Conservation (phyloP, 1,140 invertebrate species). For the Wiebesia pumilae region DNA sequence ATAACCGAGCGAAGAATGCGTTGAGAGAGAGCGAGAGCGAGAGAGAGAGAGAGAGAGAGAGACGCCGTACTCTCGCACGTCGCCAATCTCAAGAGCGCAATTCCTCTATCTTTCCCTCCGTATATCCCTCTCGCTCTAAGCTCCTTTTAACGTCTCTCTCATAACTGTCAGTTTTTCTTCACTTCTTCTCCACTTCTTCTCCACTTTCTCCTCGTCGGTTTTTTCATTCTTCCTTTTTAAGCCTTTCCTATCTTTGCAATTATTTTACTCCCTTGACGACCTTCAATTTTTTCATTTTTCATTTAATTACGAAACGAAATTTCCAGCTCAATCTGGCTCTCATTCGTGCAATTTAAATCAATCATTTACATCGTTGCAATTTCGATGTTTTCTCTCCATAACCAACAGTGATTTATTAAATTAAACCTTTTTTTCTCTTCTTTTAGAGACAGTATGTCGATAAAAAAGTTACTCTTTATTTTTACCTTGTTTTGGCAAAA, state of each 20-base stretch:
- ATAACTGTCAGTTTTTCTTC: neutral
- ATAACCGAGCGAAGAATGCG: constrained; percentile 8
- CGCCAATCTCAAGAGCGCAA: constrained; percentile 10
- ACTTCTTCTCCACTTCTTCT: neutral
- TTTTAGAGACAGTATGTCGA: no score
- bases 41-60: neutral
- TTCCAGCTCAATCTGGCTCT: no score
- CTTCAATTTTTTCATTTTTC: neutral
- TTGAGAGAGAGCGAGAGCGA: neutral
- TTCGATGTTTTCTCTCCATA: no score
- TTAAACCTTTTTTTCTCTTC: no score
- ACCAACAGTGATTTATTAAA: no score
- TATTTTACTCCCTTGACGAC: neutral
- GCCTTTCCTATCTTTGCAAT: neutral
- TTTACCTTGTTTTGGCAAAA: no score
- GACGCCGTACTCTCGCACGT: constrained; percentile 7
- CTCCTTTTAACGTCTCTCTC: neutral
- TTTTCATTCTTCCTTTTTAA: neutral
- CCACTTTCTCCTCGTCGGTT: constrained; percentile 3
- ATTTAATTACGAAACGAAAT: neutral
- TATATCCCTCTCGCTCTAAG: no score
- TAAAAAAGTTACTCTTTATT: no score
- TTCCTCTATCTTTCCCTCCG: neutral
- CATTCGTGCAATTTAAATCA: no score
- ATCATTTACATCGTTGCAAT: no score